These are phyloP conservation scores for Alexandromys fortis DNA, from an alignment of 2,113 vertebrate species.

Conservation along the genomic window DNA sequence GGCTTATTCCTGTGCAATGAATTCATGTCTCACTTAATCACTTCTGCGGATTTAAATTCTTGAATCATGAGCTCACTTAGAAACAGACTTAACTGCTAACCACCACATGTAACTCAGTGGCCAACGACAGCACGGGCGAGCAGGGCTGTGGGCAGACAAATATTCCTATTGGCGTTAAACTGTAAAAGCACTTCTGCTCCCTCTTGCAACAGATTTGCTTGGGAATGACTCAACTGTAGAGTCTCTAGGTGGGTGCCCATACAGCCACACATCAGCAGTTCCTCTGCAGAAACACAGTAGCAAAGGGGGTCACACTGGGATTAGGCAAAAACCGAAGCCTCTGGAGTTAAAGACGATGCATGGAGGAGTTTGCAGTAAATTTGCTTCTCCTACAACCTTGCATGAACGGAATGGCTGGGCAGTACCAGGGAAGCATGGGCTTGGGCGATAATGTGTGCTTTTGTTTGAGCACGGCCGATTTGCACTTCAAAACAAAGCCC, in stretches of 20 bases:
- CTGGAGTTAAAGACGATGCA: neutral
- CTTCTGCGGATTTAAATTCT: constrained; percentile 69
- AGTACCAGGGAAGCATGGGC: neutral
- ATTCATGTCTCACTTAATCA: constrained; percentile 64
- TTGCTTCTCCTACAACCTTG: neutral
- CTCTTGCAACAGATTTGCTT: constrained; percentile 40
- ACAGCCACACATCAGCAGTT: neutral
- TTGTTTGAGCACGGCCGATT: constrained; percentile 38
- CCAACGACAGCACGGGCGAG: neutral
- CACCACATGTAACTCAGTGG: constrained; percentile 43
- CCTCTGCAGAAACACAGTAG: neutral
- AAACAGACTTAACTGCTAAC: constrained; percentile 63
- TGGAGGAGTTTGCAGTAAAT: neutral
- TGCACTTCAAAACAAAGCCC: neutral
- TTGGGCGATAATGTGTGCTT: neutral
- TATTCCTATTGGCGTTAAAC: constrained; percentile 32
- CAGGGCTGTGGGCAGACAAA: constrained; percentile 14
- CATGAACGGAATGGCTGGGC: neutral
- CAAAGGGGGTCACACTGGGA: neutral
- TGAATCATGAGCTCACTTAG: constrained; percentile 65
- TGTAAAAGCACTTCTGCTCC: constrained; percentile 46
- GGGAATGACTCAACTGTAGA: constrained; percentile 13
- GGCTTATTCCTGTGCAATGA: constrained; percentile 42
- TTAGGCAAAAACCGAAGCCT: neutral
- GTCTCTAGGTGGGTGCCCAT: neutral